These are phyloP conservation scores for Ophthalmolycus amberensis DNA, from an alignment of 2,113 vertebrate species.

Conservation along the genomic window DNA sequence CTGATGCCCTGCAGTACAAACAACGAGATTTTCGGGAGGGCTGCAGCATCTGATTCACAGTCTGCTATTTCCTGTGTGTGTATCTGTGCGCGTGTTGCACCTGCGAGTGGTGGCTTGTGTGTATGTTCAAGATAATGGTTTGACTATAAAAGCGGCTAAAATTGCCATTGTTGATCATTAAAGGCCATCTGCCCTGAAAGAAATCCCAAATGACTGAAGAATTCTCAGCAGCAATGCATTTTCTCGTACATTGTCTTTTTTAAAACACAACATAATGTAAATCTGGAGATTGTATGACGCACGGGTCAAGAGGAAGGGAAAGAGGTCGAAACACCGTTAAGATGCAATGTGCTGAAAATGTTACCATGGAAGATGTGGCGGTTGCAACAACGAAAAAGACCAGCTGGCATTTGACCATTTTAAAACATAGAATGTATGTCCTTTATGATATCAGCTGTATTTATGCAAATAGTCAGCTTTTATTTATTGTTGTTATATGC, in stretches of 20 bases:
- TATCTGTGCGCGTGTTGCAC: neutral
- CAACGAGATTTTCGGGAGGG: slow-evolving; percentile 51
- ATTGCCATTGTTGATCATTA: neutral
- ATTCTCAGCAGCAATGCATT: neutral
- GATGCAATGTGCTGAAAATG: neutral
- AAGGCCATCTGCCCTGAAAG: slow-evolving; percentile 14
- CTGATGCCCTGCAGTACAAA: slow-evolving; percentile 66
- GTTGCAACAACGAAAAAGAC: neutral
- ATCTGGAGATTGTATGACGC: neutral
- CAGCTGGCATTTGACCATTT: neutral
- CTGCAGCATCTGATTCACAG: slow-evolving; percentile 50
- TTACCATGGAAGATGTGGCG: neutral
- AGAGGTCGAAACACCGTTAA: neutral
- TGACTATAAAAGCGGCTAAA: slow-evolving; percentile 1
- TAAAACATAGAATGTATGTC: neutral
- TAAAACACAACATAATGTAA: neutral
- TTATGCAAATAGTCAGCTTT: neutral
- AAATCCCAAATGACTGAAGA: neutral
- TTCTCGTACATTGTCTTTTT: neutral
- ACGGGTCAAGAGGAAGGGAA: neutral
- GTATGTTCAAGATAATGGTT: slow-evolving; percentile 19
- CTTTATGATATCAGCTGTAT: slow-evolving; percentile 2
- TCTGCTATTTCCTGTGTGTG: slow-evolving; percentile 21
- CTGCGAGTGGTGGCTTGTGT: neutral
- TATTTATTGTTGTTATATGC: slow-evolving; percentile 8